Base-by-base conservation (phyloP, 2,888 invertebrate genomes). In the Onthophagus sagittarius region DNA sequence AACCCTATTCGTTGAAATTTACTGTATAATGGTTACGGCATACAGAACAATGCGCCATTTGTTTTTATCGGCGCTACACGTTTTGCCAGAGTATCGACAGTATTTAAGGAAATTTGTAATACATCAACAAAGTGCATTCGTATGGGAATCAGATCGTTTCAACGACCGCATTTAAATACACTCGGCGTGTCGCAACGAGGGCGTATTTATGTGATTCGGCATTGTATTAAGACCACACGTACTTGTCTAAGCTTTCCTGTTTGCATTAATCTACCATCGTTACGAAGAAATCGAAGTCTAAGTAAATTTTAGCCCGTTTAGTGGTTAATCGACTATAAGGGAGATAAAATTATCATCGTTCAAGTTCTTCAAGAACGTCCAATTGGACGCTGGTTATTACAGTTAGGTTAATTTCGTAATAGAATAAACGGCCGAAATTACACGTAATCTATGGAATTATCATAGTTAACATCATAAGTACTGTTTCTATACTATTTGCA, bases 31-130 rank as follows among this genome's bases (percentile, higher is more conserved):
- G 23, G 67, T 32, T 67, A 23, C 31, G n/a, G 67, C 32, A 67
- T 67, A 31, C 67, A 67, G 67, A 67, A 67, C 67, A 67, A 67
- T 67, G 67, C 31, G n/a, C 67, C 67, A 32, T 67, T 67, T 67
- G 67, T 67, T 67, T 67, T 67, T 67, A 67, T 67, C 67, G 67
- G 31, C 67, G 15, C 67, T 67, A 67, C 31, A 23, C 64, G 64
- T 23, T 67, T n/a, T 23, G 67, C 23, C 23, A n/a, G 32, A 23
- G 15, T 67, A 67, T 67, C 67, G 67, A 67, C 67, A 67, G 67
- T 67, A 67, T 67, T 67, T 67, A 67, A 67, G 67, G 67, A 67
- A 67, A 67, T 67, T 67, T 67, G 67, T 67, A 67, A 67, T 67
- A 32, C 23, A 67, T 67, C 67, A 15, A 53, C 39, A 53, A 53